Base-by-base conservation (phyloP, 2,888 invertebrate genomes). In the Cheilosia grossa region DNA sequence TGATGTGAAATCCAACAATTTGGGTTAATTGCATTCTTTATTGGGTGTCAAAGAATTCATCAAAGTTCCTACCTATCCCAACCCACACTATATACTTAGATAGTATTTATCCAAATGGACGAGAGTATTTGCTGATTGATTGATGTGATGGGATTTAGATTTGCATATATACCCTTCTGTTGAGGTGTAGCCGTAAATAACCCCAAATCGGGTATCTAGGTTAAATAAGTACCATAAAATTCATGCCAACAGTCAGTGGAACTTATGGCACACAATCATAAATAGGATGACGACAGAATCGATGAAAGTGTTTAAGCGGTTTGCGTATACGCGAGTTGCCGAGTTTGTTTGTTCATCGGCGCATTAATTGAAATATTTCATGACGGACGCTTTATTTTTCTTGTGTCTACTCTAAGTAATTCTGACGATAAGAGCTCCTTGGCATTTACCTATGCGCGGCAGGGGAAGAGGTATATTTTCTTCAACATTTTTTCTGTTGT, bases 1-100 rank as follows among this genome's bases (percentile, higher is more conserved):
- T 83, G 83, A 83, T 54, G 63, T 79, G 42, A 30, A 30, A 21
- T 15, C 47, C 56, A 69, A 37, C 51, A 75, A 85, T 81, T 56
- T 67, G 58, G 85, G 85, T 81, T 85, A 85, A 85, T 81, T 81
- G 66, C 75, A 67, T 15, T 85, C 13, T 85, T 85, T 72, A 85
- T 85, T 75, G 75, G 67, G 85, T 85, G 85, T 77, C 81, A 67
- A 75, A 56, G 66, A 85, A 75, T 85, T 67, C 75, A 27, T 81
- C 81, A 85, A 83, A 83, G 72, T 19, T 21, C 13, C 21, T 0
- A 37, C 44, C 15, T 37, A 27, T 40, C 40, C 10, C 53, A 51
- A 42, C 66, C 47, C 47, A 17, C n/a, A 5, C 47, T 17, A 7
- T 67, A 64, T 42, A 27, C 27, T 27, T 27, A 69, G 51, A 27